Conservation (phyloP, 2,888 invertebrate genomes). For the Lepidonotus clava region DNA sequence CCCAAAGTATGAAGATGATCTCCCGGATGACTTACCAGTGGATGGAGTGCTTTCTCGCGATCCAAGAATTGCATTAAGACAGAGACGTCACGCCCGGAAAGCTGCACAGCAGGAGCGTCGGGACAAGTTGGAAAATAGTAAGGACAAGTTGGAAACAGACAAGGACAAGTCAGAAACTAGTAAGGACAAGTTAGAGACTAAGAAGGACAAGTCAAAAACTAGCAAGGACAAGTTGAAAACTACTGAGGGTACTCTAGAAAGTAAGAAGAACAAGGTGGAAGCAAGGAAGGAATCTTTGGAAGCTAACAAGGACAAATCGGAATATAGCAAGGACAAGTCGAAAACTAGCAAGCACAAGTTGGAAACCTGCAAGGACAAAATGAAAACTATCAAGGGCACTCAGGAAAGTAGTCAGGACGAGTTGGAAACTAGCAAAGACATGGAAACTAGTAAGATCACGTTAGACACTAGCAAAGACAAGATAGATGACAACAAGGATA, state of each 20-base stretch:
- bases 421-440: no score
- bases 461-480: background rate
- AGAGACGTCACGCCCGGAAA: background rate
- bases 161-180: background rate
- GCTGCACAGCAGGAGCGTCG: background rate
- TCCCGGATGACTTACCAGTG: no score
- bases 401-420: background rate
- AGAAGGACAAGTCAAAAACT: background rate
- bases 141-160: background rate
- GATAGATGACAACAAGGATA: background rate
- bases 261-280: background rate
- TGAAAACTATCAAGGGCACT: background rate
- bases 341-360: background rate
- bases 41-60: background rate
- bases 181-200: background rate
- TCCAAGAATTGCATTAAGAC: slow-evolving; percentile 18
- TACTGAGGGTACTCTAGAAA: no score
- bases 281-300: no score
- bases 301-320: no score
- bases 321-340: background rate
- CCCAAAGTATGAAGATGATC: no score
- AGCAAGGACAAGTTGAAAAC: background rate
- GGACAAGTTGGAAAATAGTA: background rate
- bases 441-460: no score
- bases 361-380: background rate